phyloP scores from a whole-genome alignment of 2,113 vertebrate genomes.

The Phyllostomus discolor region DNA sequence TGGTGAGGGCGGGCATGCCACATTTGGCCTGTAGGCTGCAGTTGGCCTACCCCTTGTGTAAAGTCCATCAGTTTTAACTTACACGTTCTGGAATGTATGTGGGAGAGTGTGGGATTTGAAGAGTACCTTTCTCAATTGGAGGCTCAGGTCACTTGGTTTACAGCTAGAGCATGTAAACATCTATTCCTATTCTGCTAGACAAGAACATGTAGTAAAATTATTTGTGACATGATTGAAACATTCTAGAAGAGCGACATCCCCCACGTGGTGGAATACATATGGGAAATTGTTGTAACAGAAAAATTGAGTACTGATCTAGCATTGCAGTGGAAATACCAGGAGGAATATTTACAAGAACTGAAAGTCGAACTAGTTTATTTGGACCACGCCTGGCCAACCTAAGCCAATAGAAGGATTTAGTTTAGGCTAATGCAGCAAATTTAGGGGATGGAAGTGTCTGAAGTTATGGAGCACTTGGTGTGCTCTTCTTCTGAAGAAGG shows the following conservation, averaged over 20 bases:
- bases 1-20: not conserved
- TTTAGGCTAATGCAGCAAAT: not conserved
- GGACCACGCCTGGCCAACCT: not conserved
- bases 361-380: conserved; percentile 6
- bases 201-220: not conserved
- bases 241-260: not conserved
- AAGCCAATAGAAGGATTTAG: not conserved
- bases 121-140: not conserved
- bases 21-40: not conserved
- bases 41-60: not conserved
- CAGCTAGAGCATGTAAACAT: not conserved
- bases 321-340: not conserved
- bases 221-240: not conserved
- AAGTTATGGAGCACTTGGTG: not conserved
- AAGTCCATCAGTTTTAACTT: not conserved
- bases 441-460: not conserved
- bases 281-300: not conserved
- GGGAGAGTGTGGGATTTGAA: not conserved
- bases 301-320: not conserved
- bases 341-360: not conserved
- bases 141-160: conserved; percentile 20
- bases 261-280: not conserved
- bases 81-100: not conserved
- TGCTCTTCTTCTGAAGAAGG: not conserved
- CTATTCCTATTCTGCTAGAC: not conserved